A percentile compares a stretch with the other conserved stretches of the same genome.
Conservation (phyloP, 2,888 invertebrate genomes). For the Drosophila formosana region DNA sequence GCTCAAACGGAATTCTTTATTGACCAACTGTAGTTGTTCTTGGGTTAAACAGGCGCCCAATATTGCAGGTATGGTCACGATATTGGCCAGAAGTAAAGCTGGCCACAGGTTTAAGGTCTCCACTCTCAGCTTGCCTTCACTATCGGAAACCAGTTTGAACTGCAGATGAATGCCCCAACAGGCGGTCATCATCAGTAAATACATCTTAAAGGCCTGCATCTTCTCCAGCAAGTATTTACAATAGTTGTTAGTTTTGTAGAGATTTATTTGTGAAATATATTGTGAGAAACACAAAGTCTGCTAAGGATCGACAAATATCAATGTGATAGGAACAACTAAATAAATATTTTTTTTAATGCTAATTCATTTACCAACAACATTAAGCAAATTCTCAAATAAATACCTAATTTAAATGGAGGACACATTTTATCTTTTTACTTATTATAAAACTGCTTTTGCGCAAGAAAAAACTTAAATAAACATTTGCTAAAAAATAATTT, state of each 20-base stretch:
- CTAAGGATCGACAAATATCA: too few species aligned
- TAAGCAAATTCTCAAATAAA: too few species aligned
- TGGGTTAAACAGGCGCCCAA: neutral
- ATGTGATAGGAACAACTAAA: too few species aligned
- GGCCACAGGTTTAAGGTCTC: neutral
- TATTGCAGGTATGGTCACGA: constrained; percentile 1
- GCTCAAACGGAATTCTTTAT: too few species aligned
- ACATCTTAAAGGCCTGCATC: neutral
- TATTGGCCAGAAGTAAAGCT: constrained; percentile 2
- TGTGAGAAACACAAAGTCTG: neutral
- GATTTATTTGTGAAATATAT: neutral
- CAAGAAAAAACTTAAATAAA: too few species aligned
- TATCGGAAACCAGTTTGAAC: neutral
- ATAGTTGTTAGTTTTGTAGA: neutral
- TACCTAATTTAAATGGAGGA: too few species aligned
- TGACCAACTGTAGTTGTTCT: rapidly evolving
- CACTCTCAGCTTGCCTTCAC: neutral
- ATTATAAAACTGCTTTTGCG: too few species aligned
- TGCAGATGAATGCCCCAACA: constrained; percentile 28
- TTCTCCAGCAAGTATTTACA: neutral
- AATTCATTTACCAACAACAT: too few species aligned
- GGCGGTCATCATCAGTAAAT: neutral
- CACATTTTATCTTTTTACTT: too few species aligned
- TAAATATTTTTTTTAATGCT: too few species aligned
- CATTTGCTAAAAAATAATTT: too few species aligned